These are phyloP conservation scores for Coptodon bakossiorum DNA, from an alignment of 2,113 vertebrate species.

Conservation along the genomic window DNA sequence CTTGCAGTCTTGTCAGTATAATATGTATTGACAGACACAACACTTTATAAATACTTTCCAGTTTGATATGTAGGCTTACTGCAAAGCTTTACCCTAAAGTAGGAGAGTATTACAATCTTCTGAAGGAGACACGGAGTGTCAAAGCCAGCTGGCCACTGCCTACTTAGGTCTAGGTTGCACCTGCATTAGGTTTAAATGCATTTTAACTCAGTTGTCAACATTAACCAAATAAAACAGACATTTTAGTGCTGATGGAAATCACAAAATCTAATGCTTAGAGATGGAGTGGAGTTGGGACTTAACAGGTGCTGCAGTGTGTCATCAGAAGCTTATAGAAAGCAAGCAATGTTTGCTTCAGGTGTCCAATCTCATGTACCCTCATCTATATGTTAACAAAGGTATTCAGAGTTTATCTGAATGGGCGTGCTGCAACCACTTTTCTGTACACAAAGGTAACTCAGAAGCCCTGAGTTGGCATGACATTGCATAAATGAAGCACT, in stretches of 20 bases:
- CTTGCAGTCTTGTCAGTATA: background rate
- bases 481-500: background rate
- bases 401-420: background rate
- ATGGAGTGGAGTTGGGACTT: background rate
- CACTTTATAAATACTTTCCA: background rate
- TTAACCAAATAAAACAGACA: background rate
- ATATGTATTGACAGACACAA: background rate
- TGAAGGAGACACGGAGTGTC: background rate
- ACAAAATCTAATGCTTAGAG: background rate
- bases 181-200: background rate
- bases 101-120: conserved; percentile 46
- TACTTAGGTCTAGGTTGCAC: background rate
- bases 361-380: background rate
- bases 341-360: background rate
- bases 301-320: background rate
- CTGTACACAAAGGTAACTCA: background rate
- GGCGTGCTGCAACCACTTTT: background rate
- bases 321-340: background rate
- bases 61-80: conserved; percentile 31
- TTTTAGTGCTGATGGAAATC: background rate
- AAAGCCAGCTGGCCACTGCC: background rate
- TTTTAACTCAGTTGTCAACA: background rate
- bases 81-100: conserved; percentile 58
- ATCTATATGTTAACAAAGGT: background rate
- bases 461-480: background rate